phyloP scores from a whole-genome alignment of 1,140 invertebrate genomes.

The Hylyphantes graminicola region DNA sequence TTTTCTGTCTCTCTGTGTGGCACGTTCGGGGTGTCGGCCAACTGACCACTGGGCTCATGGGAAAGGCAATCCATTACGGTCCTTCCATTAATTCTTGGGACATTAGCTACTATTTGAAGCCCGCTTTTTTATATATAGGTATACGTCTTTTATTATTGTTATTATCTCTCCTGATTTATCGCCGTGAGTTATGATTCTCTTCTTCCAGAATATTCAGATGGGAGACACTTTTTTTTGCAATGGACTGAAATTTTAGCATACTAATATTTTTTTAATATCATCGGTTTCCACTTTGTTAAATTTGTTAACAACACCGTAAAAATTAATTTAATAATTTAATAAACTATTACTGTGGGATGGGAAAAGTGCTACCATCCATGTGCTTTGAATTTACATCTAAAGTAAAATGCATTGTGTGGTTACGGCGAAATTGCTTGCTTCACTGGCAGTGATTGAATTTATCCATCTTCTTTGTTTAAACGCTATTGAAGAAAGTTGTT shows the following conservation, averaged over 20 bases:
- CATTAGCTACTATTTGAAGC: constrained; percentile 60
- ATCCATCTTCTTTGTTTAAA: too few species aligned
- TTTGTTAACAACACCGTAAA: too few species aligned
- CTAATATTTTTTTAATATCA: too few species aligned
- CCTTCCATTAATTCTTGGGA: constrained; percentile 59
- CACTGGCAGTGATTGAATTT: too few species aligned
- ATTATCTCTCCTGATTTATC: constrained; percentile 38
- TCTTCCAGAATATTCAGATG: neutral
- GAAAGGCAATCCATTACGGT: constrained; percentile 58
- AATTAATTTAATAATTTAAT: too few species aligned
- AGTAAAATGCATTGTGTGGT: too few species aligned
- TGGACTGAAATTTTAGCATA: neutral
- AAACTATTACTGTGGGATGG: too few species aligned
- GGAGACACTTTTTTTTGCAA: neutral
- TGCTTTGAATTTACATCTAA: too few species aligned
- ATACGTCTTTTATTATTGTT: neutral
- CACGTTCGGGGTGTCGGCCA: constrained; percentile 56
- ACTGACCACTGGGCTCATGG: constrained; percentile 59
- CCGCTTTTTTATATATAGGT: constrained; percentile 19
- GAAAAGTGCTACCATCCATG: too few species aligned
- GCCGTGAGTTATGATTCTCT: constrained; percentile 22
- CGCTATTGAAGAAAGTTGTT: too few species aligned
- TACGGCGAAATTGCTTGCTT: too few species aligned
- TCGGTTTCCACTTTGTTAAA: too few species aligned
- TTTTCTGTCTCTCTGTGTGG: constrained; percentile 44